Evolutionary conservation across 2,888 invertebrate species (phyloP).

Genomic region (Nephrotoma appendiculata): DNA sequence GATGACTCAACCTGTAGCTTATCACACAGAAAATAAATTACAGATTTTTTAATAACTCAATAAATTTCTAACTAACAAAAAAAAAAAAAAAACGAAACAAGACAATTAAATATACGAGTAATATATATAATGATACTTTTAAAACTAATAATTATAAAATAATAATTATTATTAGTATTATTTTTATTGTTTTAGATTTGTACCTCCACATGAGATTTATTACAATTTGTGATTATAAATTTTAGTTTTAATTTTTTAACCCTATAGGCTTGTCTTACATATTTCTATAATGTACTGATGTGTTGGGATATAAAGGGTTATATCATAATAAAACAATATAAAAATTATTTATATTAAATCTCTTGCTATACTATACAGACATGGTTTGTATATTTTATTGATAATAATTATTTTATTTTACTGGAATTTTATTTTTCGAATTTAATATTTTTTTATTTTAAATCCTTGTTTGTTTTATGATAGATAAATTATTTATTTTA

Average conservation of each 20-base stretch:
- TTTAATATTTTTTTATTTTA: neutral
- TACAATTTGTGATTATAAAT: neutral
- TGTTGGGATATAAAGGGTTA: neutral
- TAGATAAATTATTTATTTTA: neutral
- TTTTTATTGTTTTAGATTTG: neutral
- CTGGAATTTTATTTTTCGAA: neutral
- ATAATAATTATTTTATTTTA: neutral
- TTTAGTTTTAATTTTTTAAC: neutral
- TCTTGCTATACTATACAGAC: neutral
- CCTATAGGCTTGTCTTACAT: neutral
- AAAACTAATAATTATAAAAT: neutral
- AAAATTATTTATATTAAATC: neutral
- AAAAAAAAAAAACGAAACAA: neutral
- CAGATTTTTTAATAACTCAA: neutral
- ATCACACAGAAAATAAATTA: neutral
- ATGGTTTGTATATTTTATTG: neutral
- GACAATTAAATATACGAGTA: neutral
- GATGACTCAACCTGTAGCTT: neutral
- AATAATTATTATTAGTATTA: neutral
- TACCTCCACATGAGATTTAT: neutral
- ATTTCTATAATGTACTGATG: neutral
- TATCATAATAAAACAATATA: neutral
- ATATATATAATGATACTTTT: neutral
- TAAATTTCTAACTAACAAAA: neutral
- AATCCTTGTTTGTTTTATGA: neutral